Percentiles rank a stretch among this genome's conserved stretches.
phyloP scores from a whole-genome alignment of 2,888 invertebrate species.

The Sacculina carcini region DNA sequence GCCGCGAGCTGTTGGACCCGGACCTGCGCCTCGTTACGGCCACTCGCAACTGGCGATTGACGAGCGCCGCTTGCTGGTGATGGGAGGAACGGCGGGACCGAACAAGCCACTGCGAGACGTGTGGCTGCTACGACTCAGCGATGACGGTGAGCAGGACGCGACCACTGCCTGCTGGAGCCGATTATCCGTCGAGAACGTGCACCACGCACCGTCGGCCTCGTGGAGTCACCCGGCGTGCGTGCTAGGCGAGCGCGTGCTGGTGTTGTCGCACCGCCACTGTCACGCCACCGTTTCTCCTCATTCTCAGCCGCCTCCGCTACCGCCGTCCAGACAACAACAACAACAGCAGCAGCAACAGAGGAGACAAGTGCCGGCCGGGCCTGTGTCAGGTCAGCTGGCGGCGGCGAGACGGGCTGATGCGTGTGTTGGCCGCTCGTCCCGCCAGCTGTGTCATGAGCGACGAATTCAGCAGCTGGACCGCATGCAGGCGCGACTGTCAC shows the following conservation, averaged over 20 bases:
- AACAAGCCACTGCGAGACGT: constrained; percentile 64
- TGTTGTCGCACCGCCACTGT: constrained; percentile 28
- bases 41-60: constrained; percentile 69
- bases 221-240: neutral
- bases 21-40: constrained; percentile 62
- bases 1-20: constrained; percentile 36
- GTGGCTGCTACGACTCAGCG: constrained; percentile 62
- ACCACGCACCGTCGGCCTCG: neutral
- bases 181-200: neutral
- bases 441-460: constrained; percentile 26
- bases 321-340: constrained; percentile 35
- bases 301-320: constrained; percentile 66
- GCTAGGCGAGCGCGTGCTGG: neutral
- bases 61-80: constrained; percentile 44
- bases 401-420: constrained; percentile 2
- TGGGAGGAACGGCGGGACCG: constrained; percentile 64
- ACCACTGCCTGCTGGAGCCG: constrained; percentile 20
- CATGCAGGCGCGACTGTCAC: constrained; percentile 30
- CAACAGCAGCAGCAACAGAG: constrained; percentile 8
- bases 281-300: constrained; percentile 68
- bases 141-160: constrained; percentile 7
- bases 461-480: constrained; percentile 35
- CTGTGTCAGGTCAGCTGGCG: constrained; percentile 17
- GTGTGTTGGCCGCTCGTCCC: constrained; percentile 18
- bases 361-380: constrained; percentile 8